A percentile compares a stretch with the other conserved stretches of the same genome.
phyloP scores from a whole-genome alignment of 1,140 invertebrate species.

The Hycleus phaleratus region DNA sequence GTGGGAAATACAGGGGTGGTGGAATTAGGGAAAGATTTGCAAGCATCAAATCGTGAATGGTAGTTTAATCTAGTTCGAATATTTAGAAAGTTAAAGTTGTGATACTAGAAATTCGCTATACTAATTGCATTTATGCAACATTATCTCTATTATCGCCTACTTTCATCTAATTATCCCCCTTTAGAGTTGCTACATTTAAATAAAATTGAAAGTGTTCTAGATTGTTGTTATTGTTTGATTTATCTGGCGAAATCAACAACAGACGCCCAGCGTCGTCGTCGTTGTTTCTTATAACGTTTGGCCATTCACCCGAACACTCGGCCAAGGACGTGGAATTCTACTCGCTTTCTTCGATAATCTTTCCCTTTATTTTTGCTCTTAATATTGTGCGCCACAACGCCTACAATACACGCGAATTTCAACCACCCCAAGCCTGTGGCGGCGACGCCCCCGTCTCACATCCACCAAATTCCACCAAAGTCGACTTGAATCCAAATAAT shows the following conservation, averaged over 20 bases:
- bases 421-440: too few relatives aligned
- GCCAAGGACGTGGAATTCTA: conserved; percentile 5
- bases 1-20: too few relatives aligned
- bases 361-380: neutral
- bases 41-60: too few relatives aligned
- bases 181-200: neutral
- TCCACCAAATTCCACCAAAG: too few relatives aligned
- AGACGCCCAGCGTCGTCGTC: neutral
- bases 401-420: neutral
- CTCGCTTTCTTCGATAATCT: neutral
- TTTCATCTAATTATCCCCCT: neutral
- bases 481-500: too few relatives aligned
- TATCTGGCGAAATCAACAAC: neutral
- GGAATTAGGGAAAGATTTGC: too few relatives aligned
- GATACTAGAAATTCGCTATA: neutral
- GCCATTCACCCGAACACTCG: conserved; percentile 16
- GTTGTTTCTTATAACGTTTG: conserved; percentile 1
- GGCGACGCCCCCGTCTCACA: too few relatives aligned
- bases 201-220: neutral
- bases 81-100: too few relatives aligned
- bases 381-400: neutral
- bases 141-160: neutral
- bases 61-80: too few relatives aligned
- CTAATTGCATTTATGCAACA: neutral
- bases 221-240: neutral